Evolutionary conservation across 2,113 vertebrate genomes (phyloP).

Genomic region (Cichladusa arquata): DNA sequence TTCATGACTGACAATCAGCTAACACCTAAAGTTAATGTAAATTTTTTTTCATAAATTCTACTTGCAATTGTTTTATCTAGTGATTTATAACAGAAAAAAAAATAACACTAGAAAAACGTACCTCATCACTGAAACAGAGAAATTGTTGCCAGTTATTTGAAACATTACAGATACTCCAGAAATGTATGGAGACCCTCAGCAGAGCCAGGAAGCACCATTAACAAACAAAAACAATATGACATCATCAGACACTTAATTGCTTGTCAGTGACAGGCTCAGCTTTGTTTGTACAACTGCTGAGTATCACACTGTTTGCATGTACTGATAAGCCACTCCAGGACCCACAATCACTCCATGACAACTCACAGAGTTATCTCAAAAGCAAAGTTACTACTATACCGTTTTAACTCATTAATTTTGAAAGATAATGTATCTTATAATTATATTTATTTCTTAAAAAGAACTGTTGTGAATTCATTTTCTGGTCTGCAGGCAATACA

Average conservation of each 20-base stretch:
- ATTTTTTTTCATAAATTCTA: neutral
- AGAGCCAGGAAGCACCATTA: neutral
- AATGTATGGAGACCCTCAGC: neutral
- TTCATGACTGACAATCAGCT: neutral
- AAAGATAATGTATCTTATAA: neutral
- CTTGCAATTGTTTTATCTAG: neutral
- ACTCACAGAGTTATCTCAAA: neutral
- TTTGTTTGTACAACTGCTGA: constrained; percentile 4
- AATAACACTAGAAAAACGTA: neutral
- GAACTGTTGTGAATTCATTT: neutral
- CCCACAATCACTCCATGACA: neutral
- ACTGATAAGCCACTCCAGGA: neutral
- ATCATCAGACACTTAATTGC: neutral
- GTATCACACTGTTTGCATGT: neutral
- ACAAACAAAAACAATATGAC: neutral
- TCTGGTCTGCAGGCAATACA: neutral
- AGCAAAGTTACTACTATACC: neutral
- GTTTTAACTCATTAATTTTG: neutral
- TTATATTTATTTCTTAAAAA: neutral
- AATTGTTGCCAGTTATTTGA: neutral
- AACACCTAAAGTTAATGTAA: neutral
- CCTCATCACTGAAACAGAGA: neutral
- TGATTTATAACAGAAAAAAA: neutral
- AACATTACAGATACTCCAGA: neutral
- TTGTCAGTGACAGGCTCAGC: neutral